These are phyloP conservation scores for Crocidura indochinensis DNA, from an alignment of 2,797 vertebrate species.

Conservation along the genomic window DNA sequence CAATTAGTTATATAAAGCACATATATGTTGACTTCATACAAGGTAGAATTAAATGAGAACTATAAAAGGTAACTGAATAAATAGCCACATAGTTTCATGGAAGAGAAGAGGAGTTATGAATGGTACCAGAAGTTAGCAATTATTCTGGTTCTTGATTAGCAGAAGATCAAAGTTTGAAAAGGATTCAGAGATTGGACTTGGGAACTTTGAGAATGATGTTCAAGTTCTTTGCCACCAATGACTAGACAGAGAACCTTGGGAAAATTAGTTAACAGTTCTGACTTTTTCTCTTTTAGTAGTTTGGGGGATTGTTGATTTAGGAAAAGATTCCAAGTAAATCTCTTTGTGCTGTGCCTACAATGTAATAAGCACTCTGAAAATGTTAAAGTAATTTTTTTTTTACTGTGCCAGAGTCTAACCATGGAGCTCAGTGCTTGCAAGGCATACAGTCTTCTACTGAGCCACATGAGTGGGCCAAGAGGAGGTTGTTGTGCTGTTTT, in stretches of 20 bases:
- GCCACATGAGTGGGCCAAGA: too few relatives aligned
- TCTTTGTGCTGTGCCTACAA: constrained; percentile 10
- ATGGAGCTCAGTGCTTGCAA: too few relatives aligned
- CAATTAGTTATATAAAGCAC: background rate
- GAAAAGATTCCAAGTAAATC: background rate
- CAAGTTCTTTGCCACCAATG: background rate
- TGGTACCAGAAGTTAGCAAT: background rate
- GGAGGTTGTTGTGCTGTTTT: too few relatives aligned
- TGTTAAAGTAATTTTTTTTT: constrained; percentile 21
- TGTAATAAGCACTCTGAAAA: constrained; percentile 19
- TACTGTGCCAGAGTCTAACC: too few relatives aligned
- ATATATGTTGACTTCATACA: background rate
- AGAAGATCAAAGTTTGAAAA: background rate
- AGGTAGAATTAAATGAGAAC: constrained; percentile 10
- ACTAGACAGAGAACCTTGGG: background rate
- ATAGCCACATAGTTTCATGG: background rate
- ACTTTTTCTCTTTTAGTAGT: constrained; percentile 40
- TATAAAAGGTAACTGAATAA: constrained; percentile 26
- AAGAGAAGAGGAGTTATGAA: constrained; percentile 31
- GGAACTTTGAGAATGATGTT: background rate
- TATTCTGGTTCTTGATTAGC: constrained; percentile 36
- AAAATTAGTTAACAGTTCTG: constrained; percentile 43
- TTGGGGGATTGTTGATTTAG: background rate
- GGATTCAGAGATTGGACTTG: constrained; percentile 46
- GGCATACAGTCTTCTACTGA: too few relatives aligned